Conservation (phyloP, 1,140 invertebrate genomes). For the Saxidomus purpurata region DNA sequence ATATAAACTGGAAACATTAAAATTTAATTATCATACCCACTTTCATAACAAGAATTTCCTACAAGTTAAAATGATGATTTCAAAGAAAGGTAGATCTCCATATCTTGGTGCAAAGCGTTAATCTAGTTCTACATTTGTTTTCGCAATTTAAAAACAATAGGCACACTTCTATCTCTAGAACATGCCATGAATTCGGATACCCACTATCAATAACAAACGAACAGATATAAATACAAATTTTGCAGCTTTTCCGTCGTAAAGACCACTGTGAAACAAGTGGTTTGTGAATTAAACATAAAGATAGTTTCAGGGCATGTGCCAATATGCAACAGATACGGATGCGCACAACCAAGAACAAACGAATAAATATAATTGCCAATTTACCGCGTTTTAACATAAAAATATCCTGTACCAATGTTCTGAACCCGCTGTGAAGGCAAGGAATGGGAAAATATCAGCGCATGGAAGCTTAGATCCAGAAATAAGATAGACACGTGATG, state of each 20-base stretch:
- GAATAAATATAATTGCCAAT: conserved; percentile 42
- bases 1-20: too few relatives aligned
- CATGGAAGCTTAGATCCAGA: conserved; percentile 13
- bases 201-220: neutral
- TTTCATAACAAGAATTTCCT: too few relatives aligned
- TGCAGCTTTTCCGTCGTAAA: neutral
- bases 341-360: conserved; percentile 23
- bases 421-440: neutral
- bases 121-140: too few relatives aligned
- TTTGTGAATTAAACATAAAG: conserved; percentile 25
- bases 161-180: too few relatives aligned
- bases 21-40: too few relatives aligned
- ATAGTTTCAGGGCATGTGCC: conserved; percentile 10
- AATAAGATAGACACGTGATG: neutral
- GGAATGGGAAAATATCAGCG: conserved; percentile 19
- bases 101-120: too few relatives aligned
- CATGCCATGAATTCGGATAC: neutral
- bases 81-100: too few relatives aligned
- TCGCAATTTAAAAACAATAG: too few relatives aligned
- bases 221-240: neutral
- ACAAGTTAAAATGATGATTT: too few relatives aligned
- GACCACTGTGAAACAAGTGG: conserved; percentile 17
- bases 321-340: conserved; percentile 26
- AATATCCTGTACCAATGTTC: conserved; percentile 23
- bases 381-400: conserved; percentile 32